Percentiles rank a stretch among this genome's conserved stretches.
These are phyloP conservation scores for Menidia beryllina DNA, from an alignment of 2,113 vertebrate genomes.

Conservation along the genomic window DNA sequence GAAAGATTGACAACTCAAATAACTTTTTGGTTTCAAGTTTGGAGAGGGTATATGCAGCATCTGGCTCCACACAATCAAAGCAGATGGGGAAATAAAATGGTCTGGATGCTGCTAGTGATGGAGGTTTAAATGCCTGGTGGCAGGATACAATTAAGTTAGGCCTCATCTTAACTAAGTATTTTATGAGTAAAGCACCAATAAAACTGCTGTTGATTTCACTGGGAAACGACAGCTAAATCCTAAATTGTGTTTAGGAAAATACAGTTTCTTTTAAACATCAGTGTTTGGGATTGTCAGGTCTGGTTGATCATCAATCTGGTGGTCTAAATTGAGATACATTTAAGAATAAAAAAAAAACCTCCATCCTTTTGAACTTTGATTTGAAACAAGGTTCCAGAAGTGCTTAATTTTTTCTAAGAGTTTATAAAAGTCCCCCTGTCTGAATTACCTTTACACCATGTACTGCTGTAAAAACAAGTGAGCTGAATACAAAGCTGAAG, in stretches of 20 bases:
- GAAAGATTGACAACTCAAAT: not conserved
- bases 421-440: slow-evolving; percentile 48
- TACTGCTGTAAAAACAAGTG: slow-evolving; percentile 56
- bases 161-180: not conserved
- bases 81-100: too few species aligned
- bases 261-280: too few species aligned
- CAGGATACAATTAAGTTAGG: not conserved
- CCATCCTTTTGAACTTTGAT: slow-evolving; percentile 27
- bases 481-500: slow-evolving; percentile 41
- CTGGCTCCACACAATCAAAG: not conserved
- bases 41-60: not conserved
- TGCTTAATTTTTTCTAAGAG: slow-evolving; percentile 45
- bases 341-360: slow-evolving; percentile 18
- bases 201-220: too few species aligned
- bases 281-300: too few species aligned
- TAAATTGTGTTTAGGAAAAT: too few species aligned
- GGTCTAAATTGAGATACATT: not conserved
- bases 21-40: not conserved
- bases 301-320: too few species aligned
- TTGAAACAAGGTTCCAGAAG: slow-evolving; percentile 43
- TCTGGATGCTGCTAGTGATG: too few species aligned
- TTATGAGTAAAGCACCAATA: not conserved
- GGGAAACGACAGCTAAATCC: too few species aligned
- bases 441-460: slow-evolving; percentile 49
- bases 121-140: too few species aligned